Conservation (phyloP, 2,888 invertebrate species). For the Listrodromus nycthemerus region DNA sequence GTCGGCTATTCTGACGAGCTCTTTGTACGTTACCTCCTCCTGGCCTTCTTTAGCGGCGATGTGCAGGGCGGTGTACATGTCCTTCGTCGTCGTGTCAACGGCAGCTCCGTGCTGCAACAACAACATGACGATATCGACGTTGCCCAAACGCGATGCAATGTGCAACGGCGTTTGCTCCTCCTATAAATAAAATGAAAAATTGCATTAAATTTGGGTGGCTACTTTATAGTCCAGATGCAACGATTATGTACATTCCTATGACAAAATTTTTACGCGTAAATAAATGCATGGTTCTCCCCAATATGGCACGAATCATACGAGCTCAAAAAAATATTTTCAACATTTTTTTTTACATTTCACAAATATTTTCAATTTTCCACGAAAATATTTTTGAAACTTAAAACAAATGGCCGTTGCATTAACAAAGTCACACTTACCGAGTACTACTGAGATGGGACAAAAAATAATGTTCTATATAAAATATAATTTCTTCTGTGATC, state of each 20-base stretch:
- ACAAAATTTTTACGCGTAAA: background rate
- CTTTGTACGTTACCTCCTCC: constrained; percentile 84
- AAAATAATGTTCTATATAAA: background rate
- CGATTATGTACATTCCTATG: background rate
- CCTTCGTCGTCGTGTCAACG: constrained; percentile 95
- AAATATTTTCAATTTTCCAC: too few species aligned
- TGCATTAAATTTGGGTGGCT: background rate
- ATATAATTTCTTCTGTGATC: background rate
- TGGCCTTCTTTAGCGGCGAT: constrained; percentile 98
- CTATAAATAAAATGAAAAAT: constrained; percentile 76
- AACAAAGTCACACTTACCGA: background rate
- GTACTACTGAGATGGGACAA: background rate
- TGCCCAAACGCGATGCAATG: constrained; percentile 97
- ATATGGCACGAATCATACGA: too few species aligned
- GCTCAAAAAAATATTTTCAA: too few species aligned
- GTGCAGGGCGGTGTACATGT: constrained; percentile 97
- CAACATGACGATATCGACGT: constrained; percentile 97
- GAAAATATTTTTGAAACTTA: too few species aligned
- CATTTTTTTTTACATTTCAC: too few species aligned
- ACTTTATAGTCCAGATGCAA: background rate
- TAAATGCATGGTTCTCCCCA: background rate
- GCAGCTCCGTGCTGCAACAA: constrained; percentile 97
- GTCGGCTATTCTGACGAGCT: constrained; percentile 80
- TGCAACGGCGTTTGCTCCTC: constrained; percentile 99
- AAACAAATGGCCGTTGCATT: background rate